Conservation (phyloP, 2,888 invertebrate genomes). For the Amiota minor region DNA sequence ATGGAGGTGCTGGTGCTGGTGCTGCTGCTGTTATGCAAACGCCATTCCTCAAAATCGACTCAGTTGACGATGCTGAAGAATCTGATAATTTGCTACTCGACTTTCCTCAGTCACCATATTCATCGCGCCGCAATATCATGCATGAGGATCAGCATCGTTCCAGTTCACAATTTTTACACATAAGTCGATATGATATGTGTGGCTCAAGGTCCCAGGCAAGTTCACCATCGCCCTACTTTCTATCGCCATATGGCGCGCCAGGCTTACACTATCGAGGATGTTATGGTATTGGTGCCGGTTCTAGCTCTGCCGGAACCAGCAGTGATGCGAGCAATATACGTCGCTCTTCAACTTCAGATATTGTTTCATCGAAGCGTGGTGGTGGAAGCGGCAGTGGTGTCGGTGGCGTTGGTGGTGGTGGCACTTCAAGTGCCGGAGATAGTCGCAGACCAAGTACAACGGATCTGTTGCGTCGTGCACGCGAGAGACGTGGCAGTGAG, state of each 20-base stretch:
- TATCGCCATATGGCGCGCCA: conserved; percentile 62
- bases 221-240: conserved; percentile 68
- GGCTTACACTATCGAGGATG: background rate
- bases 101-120: conserved; percentile 69
- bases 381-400: conserved; percentile 30
- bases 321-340: conserved; percentile 63
- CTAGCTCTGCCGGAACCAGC: conserved; percentile 35
- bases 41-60: conserved; percentile 70
- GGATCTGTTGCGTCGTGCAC: conserved; percentile 70
- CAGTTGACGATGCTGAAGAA: conserved; percentile 65
- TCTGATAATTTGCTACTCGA: conserved; percentile 66
- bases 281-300: conserved; percentile 16
- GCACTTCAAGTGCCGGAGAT: conserved; percentile 57
- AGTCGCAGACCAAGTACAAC: conserved; percentile 72
- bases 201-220: conserved; percentile 55
- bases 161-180: conserved; percentile 61
- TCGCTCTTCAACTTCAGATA: conserved; percentile 73
- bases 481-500: conserved; percentile 72
- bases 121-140: conserved; percentile 64
- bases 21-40: conserved; percentile 53
- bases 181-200: conserved; percentile 56
- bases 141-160: conserved; percentile 63
- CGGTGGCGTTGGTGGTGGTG: background rate
- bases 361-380: conserved; percentile 65
- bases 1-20: conserved; percentile 8